phyloP scores from a whole-genome alignment of 2,888 invertebrate genomes.

The Meteorus colon region DNA sequence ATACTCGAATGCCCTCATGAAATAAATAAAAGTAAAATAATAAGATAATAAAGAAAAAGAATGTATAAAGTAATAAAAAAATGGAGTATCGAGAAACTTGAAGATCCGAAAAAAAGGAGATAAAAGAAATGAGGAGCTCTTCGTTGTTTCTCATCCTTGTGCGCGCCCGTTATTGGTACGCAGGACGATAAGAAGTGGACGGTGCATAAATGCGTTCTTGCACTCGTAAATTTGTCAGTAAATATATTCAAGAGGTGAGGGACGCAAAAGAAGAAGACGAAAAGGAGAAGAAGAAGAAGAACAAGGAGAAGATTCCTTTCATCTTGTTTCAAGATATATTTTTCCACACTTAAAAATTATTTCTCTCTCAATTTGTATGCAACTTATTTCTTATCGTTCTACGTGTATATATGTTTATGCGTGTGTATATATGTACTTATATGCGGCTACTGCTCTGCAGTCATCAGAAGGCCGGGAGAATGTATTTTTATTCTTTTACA shows the following conservation, averaged over 20 bases:
- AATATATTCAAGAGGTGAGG: constrained; percentile 7
- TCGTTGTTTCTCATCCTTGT: constrained; percentile 1
- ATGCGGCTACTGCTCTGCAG: constrained; percentile 39
- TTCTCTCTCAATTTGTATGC: constrained; percentile 59
- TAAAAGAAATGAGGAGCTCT: constrained; percentile 5
- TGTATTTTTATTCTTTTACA: background rate
- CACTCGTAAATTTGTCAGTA: constrained; percentile 63
- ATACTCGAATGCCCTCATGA: constrained; percentile 8
- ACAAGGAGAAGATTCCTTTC: constrained; percentile 30
- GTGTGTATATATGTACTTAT: background rate
- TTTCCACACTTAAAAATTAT: constrained; percentile 56
- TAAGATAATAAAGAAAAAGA: background rate
- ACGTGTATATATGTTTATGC: background rate
- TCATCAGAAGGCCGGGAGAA: background rate
- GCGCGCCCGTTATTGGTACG: constrained; percentile 38
- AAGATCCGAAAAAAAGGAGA: background rate
- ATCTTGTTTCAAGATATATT: constrained; percentile 44
- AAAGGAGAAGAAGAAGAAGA: background rate
- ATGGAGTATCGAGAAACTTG: background rate
- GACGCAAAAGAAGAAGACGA: background rate
- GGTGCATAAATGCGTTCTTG: constrained; percentile 34
- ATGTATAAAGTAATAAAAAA: background rate
- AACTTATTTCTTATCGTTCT: constrained; percentile 54
- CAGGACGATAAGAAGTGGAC: constrained; percentile 10
- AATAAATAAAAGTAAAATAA: background rate